phyloP scores from a whole-genome alignment of 2,797 vertebrate species.

The Sitta carolinensis region DNA sequence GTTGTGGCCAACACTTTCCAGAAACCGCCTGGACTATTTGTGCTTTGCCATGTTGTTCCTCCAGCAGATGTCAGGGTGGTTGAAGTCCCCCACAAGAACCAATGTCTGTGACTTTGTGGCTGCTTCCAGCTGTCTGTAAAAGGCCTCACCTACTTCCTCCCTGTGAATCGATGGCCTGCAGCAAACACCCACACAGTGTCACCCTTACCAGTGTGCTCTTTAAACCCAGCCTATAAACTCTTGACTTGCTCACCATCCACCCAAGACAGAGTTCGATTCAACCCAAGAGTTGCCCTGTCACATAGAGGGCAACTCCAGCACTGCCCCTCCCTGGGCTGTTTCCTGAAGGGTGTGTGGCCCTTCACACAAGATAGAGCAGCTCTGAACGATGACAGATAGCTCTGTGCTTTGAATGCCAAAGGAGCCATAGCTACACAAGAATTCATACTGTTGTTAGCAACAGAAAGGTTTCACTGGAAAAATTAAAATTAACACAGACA shows the following conservation, averaged over 20 bases:
- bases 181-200: background rate
- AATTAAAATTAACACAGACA: background rate
- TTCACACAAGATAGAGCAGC: background rate
- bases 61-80: background rate
- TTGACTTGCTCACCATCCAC: background rate
- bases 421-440: background rate
- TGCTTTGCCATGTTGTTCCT: background rate
- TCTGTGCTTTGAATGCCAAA: background rate
- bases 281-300: accelerated
- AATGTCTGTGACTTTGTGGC: background rate
- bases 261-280: background rate
- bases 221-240: background rate
- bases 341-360: background rate
- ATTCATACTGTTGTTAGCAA: slow-evolving; percentile 45
- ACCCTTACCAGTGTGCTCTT: background rate
- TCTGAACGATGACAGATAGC: background rate
- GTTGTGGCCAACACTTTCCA: background rate
- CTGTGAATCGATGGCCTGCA: background rate
- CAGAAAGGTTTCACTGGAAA: slow-evolving; percentile 26
- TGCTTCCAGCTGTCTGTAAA: background rate
- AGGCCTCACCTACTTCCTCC: background rate
- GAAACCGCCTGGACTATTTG: background rate
- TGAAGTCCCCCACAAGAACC: background rate
- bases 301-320: background rate
- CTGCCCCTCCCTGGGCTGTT: background rate